Conservation (phyloP, 2,113 vertebrate species). For the Agelaius tricolor region DNA sequence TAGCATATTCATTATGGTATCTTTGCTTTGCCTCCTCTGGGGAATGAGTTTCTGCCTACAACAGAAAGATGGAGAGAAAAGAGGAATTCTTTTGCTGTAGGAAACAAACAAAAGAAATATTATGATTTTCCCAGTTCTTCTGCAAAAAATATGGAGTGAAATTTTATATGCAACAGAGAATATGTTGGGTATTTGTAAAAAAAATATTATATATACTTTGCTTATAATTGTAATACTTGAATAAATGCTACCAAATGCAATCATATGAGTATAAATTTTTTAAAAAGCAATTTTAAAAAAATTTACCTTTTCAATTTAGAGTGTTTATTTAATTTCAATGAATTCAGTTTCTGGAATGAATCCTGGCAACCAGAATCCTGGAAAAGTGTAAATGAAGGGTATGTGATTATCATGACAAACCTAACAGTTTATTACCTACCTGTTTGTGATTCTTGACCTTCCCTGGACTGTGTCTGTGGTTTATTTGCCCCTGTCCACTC, state of each 20-base stretch:
- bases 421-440: not conserved
- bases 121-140: not conserved
- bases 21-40: constrained; percentile 12
- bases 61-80: not conserved
- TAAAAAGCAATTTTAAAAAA: not conserved
- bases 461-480: not conserved
- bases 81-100: not conserved
- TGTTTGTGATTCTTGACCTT: not conserved
- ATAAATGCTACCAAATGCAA: not conserved
- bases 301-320: not conserved
- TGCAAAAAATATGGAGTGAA: not conserved
- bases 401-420: not conserved
- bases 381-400: not conserved
- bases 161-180: not conserved
- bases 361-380: not conserved
- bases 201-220: not conserved
- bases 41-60: not conserved
- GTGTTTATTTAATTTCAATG: not conserved
- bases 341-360: not conserved
- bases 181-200: not conserved
- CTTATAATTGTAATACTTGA: not conserved
- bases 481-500: not conserved
- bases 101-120: not conserved
- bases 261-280: not conserved
- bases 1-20: constrained; percentile 3